phyloP scores from a whole-genome alignment of 1,140 invertebrate genomes.

The Diploscapter pachys region DNA sequence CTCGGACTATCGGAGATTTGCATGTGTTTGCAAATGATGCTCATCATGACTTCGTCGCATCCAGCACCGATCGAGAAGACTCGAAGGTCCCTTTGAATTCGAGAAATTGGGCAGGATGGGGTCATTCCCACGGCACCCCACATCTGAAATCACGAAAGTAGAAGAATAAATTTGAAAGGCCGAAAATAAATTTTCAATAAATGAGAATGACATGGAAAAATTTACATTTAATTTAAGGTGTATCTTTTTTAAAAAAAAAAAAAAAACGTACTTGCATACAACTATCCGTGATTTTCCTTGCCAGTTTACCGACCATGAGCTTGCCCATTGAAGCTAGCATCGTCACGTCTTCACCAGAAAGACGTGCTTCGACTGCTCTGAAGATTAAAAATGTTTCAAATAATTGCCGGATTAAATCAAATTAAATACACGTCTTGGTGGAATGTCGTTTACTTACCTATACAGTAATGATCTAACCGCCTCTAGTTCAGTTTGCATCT shows the following conservation, averaged over 20 bases:
- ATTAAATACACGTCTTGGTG: too few species aligned
- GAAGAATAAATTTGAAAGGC: background rate
- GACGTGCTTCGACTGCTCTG: slow-evolving; percentile 61
- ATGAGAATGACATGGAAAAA: background rate
- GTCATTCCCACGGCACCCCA: slow-evolving; percentile 70
- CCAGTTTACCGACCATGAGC: slow-evolving; percentile 65
- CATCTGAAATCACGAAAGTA: slow-evolving; percentile 50
- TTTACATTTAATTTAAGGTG: slow-evolving; percentile 1
- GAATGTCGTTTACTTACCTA: slow-evolving; percentile 31
- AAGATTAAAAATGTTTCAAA: background rate
- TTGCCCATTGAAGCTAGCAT: slow-evolving; percentile 67
- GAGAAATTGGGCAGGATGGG: slow-evolving; percentile 62
- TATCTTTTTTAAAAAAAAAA: background rate
- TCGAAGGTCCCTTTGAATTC: slow-evolving; percentile 64
- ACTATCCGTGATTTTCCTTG: slow-evolving; percentile 63
- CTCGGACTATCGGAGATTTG: slow-evolving; percentile 55
- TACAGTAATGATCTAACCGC: slow-evolving; percentile 63
- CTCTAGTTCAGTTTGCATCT: slow-evolving; percentile 66
- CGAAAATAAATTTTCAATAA: background rate
- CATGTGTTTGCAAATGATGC: slow-evolving; percentile 67
- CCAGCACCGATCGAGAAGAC: slow-evolving; percentile 67
- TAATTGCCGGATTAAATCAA: background rate
- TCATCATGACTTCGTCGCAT: slow-evolving; percentile 68
- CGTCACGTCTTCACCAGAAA: slow-evolving; percentile 65
- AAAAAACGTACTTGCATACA: slow-evolving; percentile 65